Percentiles rank a stretch among this genome's conserved stretches.
Conservation (phyloP, 2,797 vertebrate species). For the Agapornis canus region DNA sequence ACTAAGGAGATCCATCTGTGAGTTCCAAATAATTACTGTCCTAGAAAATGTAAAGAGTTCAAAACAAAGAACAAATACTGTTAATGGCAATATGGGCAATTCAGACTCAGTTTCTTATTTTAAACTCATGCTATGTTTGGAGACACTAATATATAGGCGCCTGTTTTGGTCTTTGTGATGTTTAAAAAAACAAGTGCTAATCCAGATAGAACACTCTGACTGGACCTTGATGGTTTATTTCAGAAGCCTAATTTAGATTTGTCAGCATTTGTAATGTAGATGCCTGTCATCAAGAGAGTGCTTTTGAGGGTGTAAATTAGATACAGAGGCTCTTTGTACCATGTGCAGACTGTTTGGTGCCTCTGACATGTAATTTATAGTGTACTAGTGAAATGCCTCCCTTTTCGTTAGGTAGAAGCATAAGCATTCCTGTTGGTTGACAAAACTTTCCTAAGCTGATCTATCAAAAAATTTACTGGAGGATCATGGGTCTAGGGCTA, state of each 20-base stretch:
- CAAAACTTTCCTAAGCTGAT: background rate
- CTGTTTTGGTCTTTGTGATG: background rate
- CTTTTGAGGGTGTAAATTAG: background rate
- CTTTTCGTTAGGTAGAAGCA: background rate
- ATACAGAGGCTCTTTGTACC: background rate
- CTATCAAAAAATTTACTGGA: background rate
- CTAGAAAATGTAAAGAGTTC: background rate
- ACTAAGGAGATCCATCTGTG: background rate
- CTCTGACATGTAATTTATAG: background rate
- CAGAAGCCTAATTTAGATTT: background rate
- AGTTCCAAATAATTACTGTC: background rate
- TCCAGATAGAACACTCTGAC: background rate
- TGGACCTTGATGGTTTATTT: background rate
- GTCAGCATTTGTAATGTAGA: background rate
- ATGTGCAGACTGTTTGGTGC: background rate
- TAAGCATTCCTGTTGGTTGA: background rate
- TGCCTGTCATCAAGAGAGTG: background rate
- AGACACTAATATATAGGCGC: background rate
- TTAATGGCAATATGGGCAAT: background rate
- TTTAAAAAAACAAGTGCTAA: background rate
- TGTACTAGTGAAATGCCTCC: background rate
- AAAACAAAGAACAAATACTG: background rate
- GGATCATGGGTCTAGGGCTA: background rate
- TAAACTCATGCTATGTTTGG: background rate
- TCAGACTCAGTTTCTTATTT: background rate